phyloP scores from a whole-genome alignment of 2,113 vertebrate species.

The Calidris pugnax region DNA sequence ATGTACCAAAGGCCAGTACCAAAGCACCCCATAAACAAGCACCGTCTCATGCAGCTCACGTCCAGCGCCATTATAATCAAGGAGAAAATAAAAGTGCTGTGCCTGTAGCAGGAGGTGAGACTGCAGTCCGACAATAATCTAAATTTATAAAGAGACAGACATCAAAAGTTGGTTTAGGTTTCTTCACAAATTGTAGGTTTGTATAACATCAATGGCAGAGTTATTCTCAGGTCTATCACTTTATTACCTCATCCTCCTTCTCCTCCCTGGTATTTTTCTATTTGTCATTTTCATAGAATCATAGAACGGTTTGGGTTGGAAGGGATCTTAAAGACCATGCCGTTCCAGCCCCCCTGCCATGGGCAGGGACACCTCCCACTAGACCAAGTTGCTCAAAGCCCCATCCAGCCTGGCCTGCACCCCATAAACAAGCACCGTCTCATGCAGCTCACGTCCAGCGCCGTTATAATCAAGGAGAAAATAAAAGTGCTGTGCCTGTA shows the following conservation, averaged over 20 bases:
- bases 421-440: background rate
- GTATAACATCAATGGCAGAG: background rate
- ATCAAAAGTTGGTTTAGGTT: background rate
- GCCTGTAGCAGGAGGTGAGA: conserved; percentile 27
- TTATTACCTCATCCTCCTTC: background rate
- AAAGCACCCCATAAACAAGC: background rate
- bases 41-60: background rate
- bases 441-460: background rate
- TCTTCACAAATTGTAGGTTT: background rate
- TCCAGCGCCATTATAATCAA: background rate
- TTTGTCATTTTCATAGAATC: background rate
- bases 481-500: background rate
- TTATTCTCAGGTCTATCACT: background rate
- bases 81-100: background rate
- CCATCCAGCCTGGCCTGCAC: background rate
- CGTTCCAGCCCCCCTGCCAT: background rate
- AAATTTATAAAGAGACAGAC: background rate
- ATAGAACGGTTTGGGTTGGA: background rate
- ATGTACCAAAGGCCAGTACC: background rate
- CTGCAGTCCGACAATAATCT: background rate
- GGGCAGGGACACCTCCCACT: background rate
- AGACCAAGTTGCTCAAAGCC: background rate
- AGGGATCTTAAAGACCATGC: background rate
- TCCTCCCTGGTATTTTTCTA: background rate
- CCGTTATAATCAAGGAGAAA: background rate